Base-by-base conservation (phyloP, 37 sponge, comb jelly and placozoan species). In the Agelas oroides region DNA sequence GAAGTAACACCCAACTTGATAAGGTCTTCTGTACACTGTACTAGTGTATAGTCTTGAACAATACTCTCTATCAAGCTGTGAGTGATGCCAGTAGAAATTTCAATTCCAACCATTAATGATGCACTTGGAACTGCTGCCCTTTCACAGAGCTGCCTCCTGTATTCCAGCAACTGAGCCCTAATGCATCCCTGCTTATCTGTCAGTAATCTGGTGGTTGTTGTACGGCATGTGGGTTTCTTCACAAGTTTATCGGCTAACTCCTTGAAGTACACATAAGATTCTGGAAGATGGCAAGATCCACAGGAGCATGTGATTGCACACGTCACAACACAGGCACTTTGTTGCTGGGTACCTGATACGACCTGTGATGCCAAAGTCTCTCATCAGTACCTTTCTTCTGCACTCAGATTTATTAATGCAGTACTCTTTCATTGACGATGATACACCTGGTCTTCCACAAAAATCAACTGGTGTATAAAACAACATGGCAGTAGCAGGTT, bases 311-410 rank as follows among this genome's bases (percentile, higher is more conserved):
- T 30, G 19, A 14, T n/a, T 32, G 59, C 84, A 75, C 62, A 75
- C 78, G 76, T 85, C 86, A 85, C 86, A 86, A 70, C 80, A 71
- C 32, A 77, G 30, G 18, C 35, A 40, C 28, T 38, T 34, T 38
- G 63, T 46, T 59, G 52, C 5, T 20, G 71, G 31, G 31, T 17
- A 23, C 24, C 30, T 55, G 55, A 35, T 14, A n/a, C 30, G 30
- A n/a, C 20, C 36, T 23, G 32, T 77, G 32, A 85, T 76, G 8
- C 46, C 46, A 8, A 46, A 46, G n/a, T 75, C 37, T 46, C 16
- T 59, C 79, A 86, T 78, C 8, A 86, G 73, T 31, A 59, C 25
- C 30, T 27, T 30, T 25, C 87, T 60, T 21, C 79, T 33, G 36
- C 87, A 86, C 37, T 11, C 19, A 24, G 6, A 15, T 39, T 59